These are phyloP conservation scores for Catagonus wagneri DNA, from an alignment of 2,113 vertebrate genomes.

Conservation along the genomic window DNA sequence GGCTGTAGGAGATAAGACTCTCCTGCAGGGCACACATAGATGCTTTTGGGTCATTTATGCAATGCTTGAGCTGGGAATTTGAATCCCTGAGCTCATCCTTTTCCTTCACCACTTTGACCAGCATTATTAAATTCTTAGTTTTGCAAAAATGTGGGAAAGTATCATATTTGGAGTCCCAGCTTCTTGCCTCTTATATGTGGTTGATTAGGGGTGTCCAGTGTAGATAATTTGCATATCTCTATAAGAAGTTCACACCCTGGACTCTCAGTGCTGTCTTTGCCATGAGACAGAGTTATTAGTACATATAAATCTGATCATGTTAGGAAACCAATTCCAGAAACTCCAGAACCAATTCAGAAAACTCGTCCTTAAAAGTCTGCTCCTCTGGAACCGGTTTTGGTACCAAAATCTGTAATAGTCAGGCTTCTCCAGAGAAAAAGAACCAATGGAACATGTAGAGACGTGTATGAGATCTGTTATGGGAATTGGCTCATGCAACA, in stretches of 20 bases:
- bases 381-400: background rate
- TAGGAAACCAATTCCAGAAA: background rate
- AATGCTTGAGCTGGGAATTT: background rate
- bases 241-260: background rate
- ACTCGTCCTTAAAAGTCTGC: background rate
- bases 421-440: background rate
- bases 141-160: background rate
- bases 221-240: background rate
- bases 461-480: background rate
- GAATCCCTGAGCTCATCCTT: background rate
- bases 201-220: background rate
- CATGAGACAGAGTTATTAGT: background rate
- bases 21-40: background rate
- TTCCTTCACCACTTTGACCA: background rate
- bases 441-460: background rate
- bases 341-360: background rate
- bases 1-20: background rate
- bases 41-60: background rate
- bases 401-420: background rate
- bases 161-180: background rate
- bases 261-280: background rate
- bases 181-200: background rate
- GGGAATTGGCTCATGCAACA: background rate
- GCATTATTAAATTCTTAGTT: background rate
- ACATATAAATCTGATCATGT: background rate